Percentiles rank a stretch among this genome's conserved stretches.
Evolutionary conservation across 2,113 vertebrate genomes (phyloP).

Genomic region (Anseranas semipalmata): DNA sequence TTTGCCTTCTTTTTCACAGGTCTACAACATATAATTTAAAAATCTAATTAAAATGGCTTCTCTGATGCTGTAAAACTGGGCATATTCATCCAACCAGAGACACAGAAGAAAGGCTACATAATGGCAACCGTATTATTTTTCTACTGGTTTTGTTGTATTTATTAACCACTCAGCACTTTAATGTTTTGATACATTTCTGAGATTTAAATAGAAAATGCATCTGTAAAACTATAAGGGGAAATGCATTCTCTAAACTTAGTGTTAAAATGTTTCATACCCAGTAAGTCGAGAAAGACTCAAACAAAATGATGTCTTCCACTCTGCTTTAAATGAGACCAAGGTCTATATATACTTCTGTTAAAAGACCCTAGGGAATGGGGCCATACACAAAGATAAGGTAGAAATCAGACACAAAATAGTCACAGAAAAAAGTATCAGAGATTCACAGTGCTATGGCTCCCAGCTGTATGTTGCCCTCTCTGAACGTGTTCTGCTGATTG

Average conservation of each 20-base stretch:
- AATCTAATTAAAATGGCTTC: slow-evolving; percentile 12
- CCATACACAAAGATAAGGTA: not conserved
- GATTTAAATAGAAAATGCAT: not conserved
- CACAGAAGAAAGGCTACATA: not conserved
- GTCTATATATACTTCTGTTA: not conserved
- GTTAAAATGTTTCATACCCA: not conserved
- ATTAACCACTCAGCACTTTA: not conserved
- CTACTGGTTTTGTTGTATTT: not conserved
- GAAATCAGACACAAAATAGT: not conserved
- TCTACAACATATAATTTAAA: slow-evolving; percentile 17
- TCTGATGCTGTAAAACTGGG: not conserved
- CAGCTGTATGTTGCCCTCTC: not conserved
- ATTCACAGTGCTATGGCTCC: not conserved
- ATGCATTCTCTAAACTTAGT: not conserved
- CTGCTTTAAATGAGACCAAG: not conserved
- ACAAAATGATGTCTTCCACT: not conserved
- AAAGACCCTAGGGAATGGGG: not conserved
- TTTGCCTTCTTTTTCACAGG: not conserved
- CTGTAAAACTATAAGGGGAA: not conserved
- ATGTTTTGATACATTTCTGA: not conserved
- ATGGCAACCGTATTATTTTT: not conserved
- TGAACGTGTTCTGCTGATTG: not conserved
- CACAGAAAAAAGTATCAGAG: not conserved
- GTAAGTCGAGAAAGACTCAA: not conserved
- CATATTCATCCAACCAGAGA: not conserved